A percentile compares a stretch with the other conserved stretches of the same genome.
These are phyloP conservation scores for Sclerurus mexicanus DNA, from an alignment of 2,113 vertebrate species.

Conservation along the genomic window DNA sequence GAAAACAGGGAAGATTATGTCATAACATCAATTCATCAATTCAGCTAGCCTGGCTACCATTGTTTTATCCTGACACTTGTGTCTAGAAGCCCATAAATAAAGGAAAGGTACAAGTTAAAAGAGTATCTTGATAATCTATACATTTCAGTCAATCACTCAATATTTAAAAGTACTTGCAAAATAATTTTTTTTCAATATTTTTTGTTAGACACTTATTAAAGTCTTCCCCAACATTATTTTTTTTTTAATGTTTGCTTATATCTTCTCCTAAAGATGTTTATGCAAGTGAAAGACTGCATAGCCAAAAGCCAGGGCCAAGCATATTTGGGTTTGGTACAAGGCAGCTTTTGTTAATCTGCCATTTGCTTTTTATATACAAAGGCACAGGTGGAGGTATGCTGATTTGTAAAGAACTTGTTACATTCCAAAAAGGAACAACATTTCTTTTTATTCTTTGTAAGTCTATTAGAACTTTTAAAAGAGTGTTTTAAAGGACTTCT, in stretches of 20 bases:
- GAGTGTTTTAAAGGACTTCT: neutral
- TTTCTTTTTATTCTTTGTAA: neutral
- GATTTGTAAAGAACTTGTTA: neutral
- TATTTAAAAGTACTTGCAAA: neutral
- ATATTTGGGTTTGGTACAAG: neutral
- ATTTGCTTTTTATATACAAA: neutral
- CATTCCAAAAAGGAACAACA: neutral
- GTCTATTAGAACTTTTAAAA: constrained; percentile 21
- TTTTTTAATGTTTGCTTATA: neutral
- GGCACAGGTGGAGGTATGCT: neutral
- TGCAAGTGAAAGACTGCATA: neutral
- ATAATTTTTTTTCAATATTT: neutral
- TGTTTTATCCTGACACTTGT: neutral
- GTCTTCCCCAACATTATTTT: rapidly evolving
- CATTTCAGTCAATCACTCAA: neutral
- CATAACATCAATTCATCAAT: neutral
- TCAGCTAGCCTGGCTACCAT: neutral
- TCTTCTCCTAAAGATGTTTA: neutral
- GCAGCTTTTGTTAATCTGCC: constrained; percentile 12
- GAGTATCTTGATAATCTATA: neutral
- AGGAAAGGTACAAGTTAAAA: neutral
- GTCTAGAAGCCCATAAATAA: neutral
- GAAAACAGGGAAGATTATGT: neutral
- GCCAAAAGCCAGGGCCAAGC: neutral
- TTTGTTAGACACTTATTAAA: constrained; percentile 37